phyloP scores from a whole-genome alignment of 1,140 invertebrate genomes.

The Wasmannia auropunctata region DNA sequence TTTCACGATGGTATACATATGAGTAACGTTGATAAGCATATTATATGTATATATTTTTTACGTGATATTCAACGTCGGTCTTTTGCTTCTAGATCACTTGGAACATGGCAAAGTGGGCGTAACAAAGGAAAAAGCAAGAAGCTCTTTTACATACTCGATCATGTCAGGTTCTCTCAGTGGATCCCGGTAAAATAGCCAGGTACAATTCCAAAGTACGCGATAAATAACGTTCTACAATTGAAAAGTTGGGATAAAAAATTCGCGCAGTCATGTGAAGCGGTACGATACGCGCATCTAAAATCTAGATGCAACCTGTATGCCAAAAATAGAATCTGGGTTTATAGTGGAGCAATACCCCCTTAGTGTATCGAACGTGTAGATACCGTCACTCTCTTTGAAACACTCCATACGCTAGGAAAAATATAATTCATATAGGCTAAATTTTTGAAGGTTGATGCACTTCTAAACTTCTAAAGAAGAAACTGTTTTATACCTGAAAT shows the following conservation, averaged over 20 bases:
- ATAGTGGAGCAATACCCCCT: slow-evolving; percentile 72
- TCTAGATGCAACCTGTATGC: slow-evolving; percentile 6
- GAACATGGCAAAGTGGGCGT: too few relatives aligned
- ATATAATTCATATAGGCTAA: background rate
- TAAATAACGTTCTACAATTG: too few relatives aligned
- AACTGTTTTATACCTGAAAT: background rate
- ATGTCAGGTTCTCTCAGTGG: too few relatives aligned
- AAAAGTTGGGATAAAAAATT: slow-evolving; percentile 3
- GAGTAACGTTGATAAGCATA: too few relatives aligned
- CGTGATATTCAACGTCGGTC: too few relatives aligned
- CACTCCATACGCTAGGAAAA: background rate
- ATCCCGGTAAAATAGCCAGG: too few relatives aligned
- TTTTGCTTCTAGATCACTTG: too few relatives aligned
- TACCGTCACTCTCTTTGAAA: slow-evolving; percentile 40
- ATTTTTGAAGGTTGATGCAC: background rate
- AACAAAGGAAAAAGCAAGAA: too few relatives aligned
- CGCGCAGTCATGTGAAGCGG: slow-evolving; percentile 9
- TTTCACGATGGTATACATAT: too few relatives aligned
- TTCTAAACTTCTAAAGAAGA: background rate
- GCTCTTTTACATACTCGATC: too few relatives aligned
- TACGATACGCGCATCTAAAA: slow-evolving; percentile 30
- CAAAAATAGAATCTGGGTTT: slow-evolving; percentile 75
- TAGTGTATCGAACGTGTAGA: slow-evolving; percentile 62
- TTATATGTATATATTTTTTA: too few relatives aligned
- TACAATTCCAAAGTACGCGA: too few relatives aligned